These are phyloP conservation scores for Chaetorhynchus papuensis DNA, from an alignment of 2,113 vertebrate genomes.

Conservation along the genomic window DNA sequence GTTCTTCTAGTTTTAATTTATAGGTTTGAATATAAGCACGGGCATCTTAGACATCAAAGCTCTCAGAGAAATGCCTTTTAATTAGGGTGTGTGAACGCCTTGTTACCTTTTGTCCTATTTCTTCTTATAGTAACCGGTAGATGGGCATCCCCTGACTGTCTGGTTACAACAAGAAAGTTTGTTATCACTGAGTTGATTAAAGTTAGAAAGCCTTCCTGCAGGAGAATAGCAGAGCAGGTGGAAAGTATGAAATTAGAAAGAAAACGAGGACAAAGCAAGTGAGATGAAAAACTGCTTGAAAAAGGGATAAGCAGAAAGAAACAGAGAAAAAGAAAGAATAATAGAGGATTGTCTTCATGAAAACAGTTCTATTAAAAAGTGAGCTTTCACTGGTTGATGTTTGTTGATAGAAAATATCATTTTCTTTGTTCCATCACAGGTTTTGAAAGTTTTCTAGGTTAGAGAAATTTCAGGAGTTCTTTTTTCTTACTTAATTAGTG, in stretches of 20 bases:
- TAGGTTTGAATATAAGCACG: background rate
- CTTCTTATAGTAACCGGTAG: background rate
- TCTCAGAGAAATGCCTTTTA: background rate
- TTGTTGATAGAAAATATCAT: background rate
- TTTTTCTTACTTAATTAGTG: background rate
- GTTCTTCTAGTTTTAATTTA: background rate
- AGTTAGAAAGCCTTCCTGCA: rapidly evolving
- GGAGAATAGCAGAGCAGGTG: background rate
- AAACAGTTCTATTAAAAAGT: background rate
- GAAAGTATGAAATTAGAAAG: background rate
- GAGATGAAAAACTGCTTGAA: background rate
- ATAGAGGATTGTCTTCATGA: background rate
- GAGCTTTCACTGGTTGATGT: background rate
- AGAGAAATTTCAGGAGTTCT: background rate
- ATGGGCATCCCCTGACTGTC: background rate
- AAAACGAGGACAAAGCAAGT: background rate
- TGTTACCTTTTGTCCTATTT: background rate
- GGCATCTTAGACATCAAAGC: background rate
- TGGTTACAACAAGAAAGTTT: background rate
- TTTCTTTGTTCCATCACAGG: rapidly evolving
- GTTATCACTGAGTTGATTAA: background rate
- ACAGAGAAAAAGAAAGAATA: background rate
- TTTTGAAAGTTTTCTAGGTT: background rate
- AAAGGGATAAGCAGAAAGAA: background rate
- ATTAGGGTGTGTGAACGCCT: background rate